Conservation (phyloP, 2,113 vertebrate species). For the Myiozetetes cayanensis region DNA sequence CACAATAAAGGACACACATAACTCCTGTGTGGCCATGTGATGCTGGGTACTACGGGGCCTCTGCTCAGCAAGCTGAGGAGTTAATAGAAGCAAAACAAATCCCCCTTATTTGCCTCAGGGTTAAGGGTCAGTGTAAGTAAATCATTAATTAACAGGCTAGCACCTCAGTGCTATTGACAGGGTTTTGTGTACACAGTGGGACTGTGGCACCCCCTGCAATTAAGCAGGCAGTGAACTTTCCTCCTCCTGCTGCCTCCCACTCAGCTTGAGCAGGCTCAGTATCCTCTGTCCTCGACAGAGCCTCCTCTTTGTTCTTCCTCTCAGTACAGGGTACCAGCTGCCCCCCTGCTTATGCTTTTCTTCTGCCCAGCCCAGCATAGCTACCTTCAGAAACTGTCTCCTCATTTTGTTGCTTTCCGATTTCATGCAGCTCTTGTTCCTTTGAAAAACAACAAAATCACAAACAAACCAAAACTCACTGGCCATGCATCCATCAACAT, state of each 20-base stretch:
- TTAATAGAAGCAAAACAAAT: constrained; percentile 78
- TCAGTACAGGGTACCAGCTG: not conserved
- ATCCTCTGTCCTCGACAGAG: not conserved
- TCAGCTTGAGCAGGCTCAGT: not conserved
- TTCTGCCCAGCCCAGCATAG: not conserved
- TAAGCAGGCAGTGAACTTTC: constrained; percentile 60
- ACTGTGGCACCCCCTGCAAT: constrained; percentile 71
- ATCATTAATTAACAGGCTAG: constrained; percentile 81
- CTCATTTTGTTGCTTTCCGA: not conserved
- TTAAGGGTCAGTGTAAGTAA: constrained; percentile 79
- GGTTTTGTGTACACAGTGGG: constrained; percentile 73
- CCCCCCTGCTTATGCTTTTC: fast-evolving
- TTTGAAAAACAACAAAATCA: not conserved
- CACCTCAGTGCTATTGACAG: constrained; percentile 74
- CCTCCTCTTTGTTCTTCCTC: not conserved
- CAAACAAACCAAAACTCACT: not conserved
- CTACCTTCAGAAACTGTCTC: not conserved
- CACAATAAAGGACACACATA: not conserved
- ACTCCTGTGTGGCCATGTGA: not conserved
- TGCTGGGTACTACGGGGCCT: not conserved
- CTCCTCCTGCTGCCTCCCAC: not conserved
- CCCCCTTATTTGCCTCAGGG: constrained; percentile 77
- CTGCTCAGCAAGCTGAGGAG: constrained; percentile 63
- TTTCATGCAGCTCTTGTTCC: not conserved
- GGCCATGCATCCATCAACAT: not conserved